Conservation (phyloP, 2,888 invertebrate genomes). For the Scrobipalpa costella region DNA sequence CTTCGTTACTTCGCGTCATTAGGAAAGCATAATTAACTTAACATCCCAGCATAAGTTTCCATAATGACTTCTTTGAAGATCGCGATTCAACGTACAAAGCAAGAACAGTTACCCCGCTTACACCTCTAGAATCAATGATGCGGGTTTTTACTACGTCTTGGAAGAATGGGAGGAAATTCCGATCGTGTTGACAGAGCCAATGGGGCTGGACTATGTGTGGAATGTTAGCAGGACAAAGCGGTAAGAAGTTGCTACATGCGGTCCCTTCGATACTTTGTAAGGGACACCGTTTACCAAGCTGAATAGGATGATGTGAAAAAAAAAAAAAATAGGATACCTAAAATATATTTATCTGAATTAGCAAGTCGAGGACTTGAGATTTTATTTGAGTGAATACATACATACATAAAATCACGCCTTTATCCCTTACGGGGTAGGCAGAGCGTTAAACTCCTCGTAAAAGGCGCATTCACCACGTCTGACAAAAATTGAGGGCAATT, state of each 20-base stretch:
- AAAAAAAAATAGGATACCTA: too few relatives aligned
- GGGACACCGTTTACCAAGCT: too few relatives aligned
- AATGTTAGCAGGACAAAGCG: not conserved
- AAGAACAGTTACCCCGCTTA: not conserved
- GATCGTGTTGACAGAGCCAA: not conserved
- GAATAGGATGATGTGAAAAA: too few relatives aligned
- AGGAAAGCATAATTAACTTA: conserved; percentile 50
- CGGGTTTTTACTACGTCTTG: conserved; percentile 1
- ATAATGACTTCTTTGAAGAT: conserved; percentile 50
- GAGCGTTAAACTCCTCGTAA: too few relatives aligned
- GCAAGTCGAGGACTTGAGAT: too few relatives aligned
- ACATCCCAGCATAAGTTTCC: conserved; percentile 44
- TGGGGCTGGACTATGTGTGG: not conserved
- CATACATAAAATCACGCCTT: too few relatives aligned
- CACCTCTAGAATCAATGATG: conserved; percentile 16
- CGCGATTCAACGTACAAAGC: conserved; percentile 45
- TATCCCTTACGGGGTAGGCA: too few relatives aligned
- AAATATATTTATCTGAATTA: too few relatives aligned
- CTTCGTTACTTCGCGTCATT: conserved; percentile 36
- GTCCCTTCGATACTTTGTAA: not conserved
- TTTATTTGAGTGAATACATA: too few relatives aligned
- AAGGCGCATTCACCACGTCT: too few relatives aligned
- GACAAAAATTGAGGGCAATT: too few relatives aligned
- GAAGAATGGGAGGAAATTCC: conserved; percentile 11
- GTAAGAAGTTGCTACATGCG: not conserved